Base-by-base conservation (phyloP, 2,797 vertebrate species). In the Holocentrus rufus region DNA sequence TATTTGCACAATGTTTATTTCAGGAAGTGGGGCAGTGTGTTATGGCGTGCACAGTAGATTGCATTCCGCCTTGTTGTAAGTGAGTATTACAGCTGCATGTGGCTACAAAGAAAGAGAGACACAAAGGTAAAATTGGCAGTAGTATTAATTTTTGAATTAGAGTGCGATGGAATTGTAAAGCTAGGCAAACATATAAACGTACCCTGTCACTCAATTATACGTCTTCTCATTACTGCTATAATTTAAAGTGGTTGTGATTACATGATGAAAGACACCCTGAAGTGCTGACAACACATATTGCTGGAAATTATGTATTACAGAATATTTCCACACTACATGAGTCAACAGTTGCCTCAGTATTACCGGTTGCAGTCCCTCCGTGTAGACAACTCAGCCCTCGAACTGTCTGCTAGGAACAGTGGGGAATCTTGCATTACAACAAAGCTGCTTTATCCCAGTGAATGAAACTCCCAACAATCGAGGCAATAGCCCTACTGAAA, bases 1-100 rank as follows among this genome's bases (percentile, higher is more conserved):
- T 85, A 86, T 89, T 86, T 80, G 76, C 76, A 86, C 78, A 67
- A 81, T 77, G 77, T 88, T 80, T 18, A 47, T 81, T 78, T 70
- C 74, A 74, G 65, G 58, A 23, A 23, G 68, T 69, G 65, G 83
- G 77, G 78, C 75, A 74, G 89, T 74, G 61, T 64, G 77, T 79
- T 86, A 79, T 73, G 52, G 84, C 84, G 84, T 72, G 60, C 72
- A 17, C 70, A 76, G 68, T 65, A 50, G 78, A 86, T 74, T 65
- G 74, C 66, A 54, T 60, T 79, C 66, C 65, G 64, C 72, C 67
- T 27, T 65, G 34, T 65, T 66, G 65, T 81, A 74, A 85, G 84
- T 78, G 80, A 77, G 77, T 65, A 75, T 80, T 52, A 50, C 77
- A 77, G 72, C 65, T 62, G 65, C 85, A 82, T 74, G 83, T 80